A percentile compares a stretch with the other conserved stretches of the same genome.
Evolutionary conservation across 2,888 invertebrate genomes (phyloP).

Genomic region (Operophtera brumata): DNA sequence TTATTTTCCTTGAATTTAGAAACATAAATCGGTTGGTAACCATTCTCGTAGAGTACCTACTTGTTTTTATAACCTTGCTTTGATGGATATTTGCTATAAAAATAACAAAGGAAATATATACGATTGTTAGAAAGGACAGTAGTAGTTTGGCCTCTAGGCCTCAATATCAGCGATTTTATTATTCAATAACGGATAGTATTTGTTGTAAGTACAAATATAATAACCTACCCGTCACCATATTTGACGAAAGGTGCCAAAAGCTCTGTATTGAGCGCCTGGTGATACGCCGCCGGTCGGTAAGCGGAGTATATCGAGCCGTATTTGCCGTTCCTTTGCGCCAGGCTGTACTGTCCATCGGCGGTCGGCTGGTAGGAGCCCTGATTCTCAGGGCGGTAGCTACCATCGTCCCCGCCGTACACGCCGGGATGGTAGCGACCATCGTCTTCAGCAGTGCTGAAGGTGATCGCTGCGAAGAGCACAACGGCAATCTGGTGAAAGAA

Average conservation of each 20-base stretch:
- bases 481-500: constrained; percentile 41
- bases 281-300: constrained; percentile 50
- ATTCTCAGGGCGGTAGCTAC: constrained; percentile 48
- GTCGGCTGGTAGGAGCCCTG: constrained; percentile 40
- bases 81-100: background rate
- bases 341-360: constrained; percentile 36
- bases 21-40: background rate
- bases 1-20: constrained; percentile 7
- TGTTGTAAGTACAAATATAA: background rate
- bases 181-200: background rate
- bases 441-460: constrained; percentile 52
- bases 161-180: background rate
- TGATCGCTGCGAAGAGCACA: constrained; percentile 45
- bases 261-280: constrained; percentile 50
- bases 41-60: too few relatives aligned
- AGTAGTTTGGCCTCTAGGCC: background rate
- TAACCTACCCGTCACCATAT: constrained; percentile 48
- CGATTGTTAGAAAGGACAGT: background rate
- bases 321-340: constrained; percentile 48
- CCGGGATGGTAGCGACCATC: constrained; percentile 74
- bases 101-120: background rate
- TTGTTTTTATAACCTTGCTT: background rate
- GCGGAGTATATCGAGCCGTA: constrained; percentile 50
- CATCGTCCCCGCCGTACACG: constrained; percentile 53
- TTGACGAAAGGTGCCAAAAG: constrained; percentile 53